Conservation (phyloP, 2,113 vertebrate genomes). For the Ageneiosus marmoratus region DNA sequence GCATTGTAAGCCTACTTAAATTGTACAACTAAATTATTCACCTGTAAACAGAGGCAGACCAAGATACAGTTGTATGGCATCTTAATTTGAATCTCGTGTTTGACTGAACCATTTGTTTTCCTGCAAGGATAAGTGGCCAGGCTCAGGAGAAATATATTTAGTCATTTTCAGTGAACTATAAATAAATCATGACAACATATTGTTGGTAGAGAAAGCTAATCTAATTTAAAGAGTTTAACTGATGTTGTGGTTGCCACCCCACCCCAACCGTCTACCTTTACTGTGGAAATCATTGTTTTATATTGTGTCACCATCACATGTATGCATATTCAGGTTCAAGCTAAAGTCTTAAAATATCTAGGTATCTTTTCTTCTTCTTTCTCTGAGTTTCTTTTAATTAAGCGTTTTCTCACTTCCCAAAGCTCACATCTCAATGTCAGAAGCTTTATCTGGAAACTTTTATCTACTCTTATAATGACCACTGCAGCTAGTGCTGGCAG, state of each 20-base stretch:
- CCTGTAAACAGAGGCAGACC: conserved; percentile 13
- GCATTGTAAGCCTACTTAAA: background rate
- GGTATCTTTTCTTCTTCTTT: background rate
- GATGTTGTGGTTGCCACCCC: background rate
- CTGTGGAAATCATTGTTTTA: background rate
- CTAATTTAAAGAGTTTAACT: background rate
- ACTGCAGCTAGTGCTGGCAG: no score
- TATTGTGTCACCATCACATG: background rate
- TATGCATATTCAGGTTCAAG: background rate
- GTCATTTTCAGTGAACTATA: background rate
- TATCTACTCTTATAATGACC: background rate
- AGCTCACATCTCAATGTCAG: background rate
- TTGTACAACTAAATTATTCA: background rate
- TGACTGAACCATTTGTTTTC: background rate
- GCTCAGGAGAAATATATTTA: background rate
- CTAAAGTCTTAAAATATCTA: background rate
- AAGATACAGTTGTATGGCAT: conserved; percentile 8
- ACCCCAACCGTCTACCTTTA: background rate
- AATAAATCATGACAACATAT: background rate
- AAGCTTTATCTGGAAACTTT: conserved; percentile 1
- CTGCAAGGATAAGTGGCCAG: background rate
- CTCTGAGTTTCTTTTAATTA: background rate
- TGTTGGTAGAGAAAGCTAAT: background rate
- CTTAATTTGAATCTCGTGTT: conserved; percentile 8
- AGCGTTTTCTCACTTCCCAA: background rate